Percentiles rank a stretch among this genome's conserved stretches.
phyloP scores from a whole-genome alignment of 2,797 vertebrate species.

The Mormyrops attenuatus region DNA sequence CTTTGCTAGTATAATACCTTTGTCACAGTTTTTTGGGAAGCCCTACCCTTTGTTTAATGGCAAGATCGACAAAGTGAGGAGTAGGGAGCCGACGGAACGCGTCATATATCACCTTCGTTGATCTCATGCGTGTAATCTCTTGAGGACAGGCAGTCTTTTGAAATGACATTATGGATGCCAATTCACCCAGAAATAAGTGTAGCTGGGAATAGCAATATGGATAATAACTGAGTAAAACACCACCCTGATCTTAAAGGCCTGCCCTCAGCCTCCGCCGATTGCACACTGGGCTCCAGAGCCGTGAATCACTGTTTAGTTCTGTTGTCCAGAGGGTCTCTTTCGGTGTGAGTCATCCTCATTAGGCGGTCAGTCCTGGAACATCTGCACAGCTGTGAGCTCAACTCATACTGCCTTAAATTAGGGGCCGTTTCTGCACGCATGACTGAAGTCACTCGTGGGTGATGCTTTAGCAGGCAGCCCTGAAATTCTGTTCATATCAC shows the following conservation, averaged over 20 bases:
- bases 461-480: conserved; percentile 34
- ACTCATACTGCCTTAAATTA: conserved; percentile 48
- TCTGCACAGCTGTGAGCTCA: conserved; percentile 45
- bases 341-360: conserved; percentile 51
- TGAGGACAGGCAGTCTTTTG: neutral
- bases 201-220: neutral
- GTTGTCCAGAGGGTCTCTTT: conserved; percentile 36
- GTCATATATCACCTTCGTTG: neutral
- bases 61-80: neutral
- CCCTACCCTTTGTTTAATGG: neutral
- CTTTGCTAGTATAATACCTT: neutral
- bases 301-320: conserved; percentile 30
- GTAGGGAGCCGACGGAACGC: neutral
- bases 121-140: neutral
- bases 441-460: conserved; percentile 26
- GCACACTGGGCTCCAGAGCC: conserved; percentile 47
- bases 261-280: conserved; percentile 39
- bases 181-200: neutral
- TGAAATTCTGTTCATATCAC: conserved; percentile 1
- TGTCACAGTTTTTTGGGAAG: neutral
- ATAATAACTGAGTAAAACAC: conserved; percentile 3
- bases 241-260: conserved; percentile 7
- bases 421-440: conserved; percentile 26
- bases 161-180: neutral
- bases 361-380: conserved; percentile 46